Conservation (phyloP, 2,113 vertebrate genomes). For the Tringa solitaria region DNA sequence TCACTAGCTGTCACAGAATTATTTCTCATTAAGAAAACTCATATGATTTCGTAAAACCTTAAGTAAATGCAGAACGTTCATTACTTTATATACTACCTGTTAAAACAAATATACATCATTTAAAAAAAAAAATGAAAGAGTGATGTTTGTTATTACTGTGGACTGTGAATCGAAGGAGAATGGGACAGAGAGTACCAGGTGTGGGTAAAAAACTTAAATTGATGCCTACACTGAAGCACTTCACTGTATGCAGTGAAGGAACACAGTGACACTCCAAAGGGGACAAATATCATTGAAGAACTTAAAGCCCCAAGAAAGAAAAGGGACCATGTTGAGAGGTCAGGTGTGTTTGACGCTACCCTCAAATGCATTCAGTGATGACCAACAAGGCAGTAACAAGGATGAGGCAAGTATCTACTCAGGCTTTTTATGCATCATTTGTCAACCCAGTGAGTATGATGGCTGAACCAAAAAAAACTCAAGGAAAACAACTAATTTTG, state of each 20-base stretch:
- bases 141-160: not conserved
- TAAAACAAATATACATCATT: not conserved
- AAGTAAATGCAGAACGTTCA: not conserved
- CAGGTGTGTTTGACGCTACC: not conserved
- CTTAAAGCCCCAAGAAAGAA: not conserved
- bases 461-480: not conserved
- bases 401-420: not conserved
- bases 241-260: not conserved
- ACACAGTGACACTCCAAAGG: not conserved
- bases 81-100: not conserved
- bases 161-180: not conserved
- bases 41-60: not conserved
- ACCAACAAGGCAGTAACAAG: constrained; percentile 13
- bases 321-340: not conserved
- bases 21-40: constrained; percentile 6
- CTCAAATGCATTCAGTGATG: not conserved
- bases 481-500: constrained; percentile 21
- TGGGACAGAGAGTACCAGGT: not conserved
- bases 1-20: not conserved
- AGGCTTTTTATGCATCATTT: not conserved
- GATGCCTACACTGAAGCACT: not conserved
- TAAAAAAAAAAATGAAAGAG: not conserved
- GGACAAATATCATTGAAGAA: not conserved
- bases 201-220: not conserved
- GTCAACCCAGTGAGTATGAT: not conserved